Evolutionary conservation across 2,113 vertebrate species (phyloP).

Genomic region (Seriola dumerili): DNA sequence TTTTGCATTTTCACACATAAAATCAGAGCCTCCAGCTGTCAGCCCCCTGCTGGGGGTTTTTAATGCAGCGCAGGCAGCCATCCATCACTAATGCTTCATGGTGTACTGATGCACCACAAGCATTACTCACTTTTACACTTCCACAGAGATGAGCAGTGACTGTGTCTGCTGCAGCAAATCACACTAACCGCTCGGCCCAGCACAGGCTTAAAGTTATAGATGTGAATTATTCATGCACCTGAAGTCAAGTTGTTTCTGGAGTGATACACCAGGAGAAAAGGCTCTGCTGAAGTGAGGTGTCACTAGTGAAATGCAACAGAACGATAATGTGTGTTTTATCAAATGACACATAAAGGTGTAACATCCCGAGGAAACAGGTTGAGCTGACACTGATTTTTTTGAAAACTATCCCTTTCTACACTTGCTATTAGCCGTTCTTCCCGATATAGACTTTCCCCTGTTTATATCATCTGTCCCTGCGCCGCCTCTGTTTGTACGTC

Average conservation of each 20-base stretch:
- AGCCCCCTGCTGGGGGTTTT: conserved; percentile 28
- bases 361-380: background rate
- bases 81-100: conserved; percentile 35
- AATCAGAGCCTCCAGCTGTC: conserved; percentile 18
- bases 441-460: conserved; percentile 7
- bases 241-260: conserved; percentile 6
- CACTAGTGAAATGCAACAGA: conserved; percentile 19
- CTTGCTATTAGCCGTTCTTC: background rate
- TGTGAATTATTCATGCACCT: conserved; percentile 48
- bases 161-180: conserved; percentile 39
- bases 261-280: conserved; percentile 4
- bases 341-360: too few species aligned
- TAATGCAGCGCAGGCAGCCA: conserved; percentile 49
- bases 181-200: background rate
- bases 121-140: conserved; percentile 54
- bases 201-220: background rate
- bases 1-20: conserved; percentile 39
- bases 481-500: conserved; percentile 20
- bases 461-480: conserved; percentile 18
- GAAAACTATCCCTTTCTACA: background rate
- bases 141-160: conserved; percentile 28
- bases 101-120: conserved; percentile 31
- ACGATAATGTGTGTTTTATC: conserved; percentile 24
- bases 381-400: background rate
- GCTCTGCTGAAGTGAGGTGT: conserved; percentile 3